Base-by-base conservation (phyloP, 2,888 invertebrate species). In the Hipparchia semele region DNA sequence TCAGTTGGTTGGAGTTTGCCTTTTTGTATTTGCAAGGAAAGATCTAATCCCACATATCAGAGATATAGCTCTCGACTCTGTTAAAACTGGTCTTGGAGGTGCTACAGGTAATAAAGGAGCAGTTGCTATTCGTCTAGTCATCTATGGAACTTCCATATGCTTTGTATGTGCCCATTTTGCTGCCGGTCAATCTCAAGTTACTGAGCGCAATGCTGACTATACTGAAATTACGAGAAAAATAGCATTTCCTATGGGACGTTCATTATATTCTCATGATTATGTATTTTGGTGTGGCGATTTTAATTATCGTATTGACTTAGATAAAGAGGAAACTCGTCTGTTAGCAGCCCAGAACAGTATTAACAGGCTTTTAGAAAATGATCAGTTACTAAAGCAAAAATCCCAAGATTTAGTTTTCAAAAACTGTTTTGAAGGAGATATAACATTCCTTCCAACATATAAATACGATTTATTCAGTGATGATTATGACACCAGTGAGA, bases 251-350 rank as follows among this genome's bases (percentile, higher is more conserved):
- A 98, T 98, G 97, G 98, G 98, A 9, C 95, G 98, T 75, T 97
- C 97, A 0, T 92, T 99, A 6, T 97, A 98, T 87, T 98, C 98
- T 1, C 99, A 99, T 86, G 99, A 99, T 91, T 99, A 99, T 87
- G 96, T 99, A 1, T 99, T 99, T 90, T 99, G 99, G 99, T 98
- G 99, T 88, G 99, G 99, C 0, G 99, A 99, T 92, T 99, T 99
- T 88, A 99, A 99, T 89, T 99, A 99, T 86, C 96, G 99, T 73
- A 96, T 99, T 73, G 99, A 99, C 87, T 96, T 99, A 95, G 97
- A 98, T 78, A 98, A 98, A 85, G 99, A 99, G 6, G 98, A 98
- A 86, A 97, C 99, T 76, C 98, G 98, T 84, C 96, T 97, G 74
- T 94, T 98, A 76, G 95, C 99, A 0, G 95, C 96, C 72, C 95